Evolutionary conservation across 2,113 vertebrate species (phyloP).

Genomic region (Barbus barbus): DNA sequence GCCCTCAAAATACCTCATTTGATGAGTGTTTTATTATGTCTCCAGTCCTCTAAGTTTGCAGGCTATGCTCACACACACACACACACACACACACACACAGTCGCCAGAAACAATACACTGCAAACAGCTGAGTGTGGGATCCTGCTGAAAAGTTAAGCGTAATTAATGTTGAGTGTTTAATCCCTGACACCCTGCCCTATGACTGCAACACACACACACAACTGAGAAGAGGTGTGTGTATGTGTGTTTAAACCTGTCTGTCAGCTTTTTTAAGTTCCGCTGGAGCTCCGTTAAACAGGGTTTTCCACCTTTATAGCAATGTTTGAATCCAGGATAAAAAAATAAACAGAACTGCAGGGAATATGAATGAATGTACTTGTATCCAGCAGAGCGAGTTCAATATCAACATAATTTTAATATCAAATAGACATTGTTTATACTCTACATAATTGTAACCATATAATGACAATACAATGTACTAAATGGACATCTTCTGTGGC

Average conservation of each 20-base stretch:
- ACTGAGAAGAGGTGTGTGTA: neutral
- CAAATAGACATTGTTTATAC: neutral
- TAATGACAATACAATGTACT: neutral
- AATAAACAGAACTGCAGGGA: conserved; percentile 34
- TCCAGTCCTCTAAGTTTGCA: conserved; percentile 4
- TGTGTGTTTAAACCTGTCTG: conserved; percentile 59
- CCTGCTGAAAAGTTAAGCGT: conserved; percentile 77
- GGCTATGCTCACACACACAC: neutral
- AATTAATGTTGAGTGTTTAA: conserved; percentile 74
- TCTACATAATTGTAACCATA: neutral
- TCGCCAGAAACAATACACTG: conserved; percentile 68
- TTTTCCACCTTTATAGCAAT: conserved; percentile 55
- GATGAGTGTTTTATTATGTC: conserved; percentile 9
- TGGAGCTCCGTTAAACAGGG: conserved; percentile 68
- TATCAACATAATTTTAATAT: neutral
- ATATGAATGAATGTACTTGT: neutral
- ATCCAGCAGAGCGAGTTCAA: neutral
- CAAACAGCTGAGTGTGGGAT: conserved; percentile 77
- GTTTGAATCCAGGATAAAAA: conserved; percentile 5
- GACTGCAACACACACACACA: conserved; percentile 44
- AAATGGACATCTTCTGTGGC: neutral
- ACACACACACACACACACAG: conserved; percentile 12
- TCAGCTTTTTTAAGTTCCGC: conserved; percentile 52
- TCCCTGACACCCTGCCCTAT: conserved; percentile 52
- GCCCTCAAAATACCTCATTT: neutral